A percentile compares a stretch with the other conserved stretches of the same genome.
These are phyloP conservation scores for Tenthredo amoena DNA, from an alignment of 2,888 invertebrate species.

Conservation along the genomic window DNA sequence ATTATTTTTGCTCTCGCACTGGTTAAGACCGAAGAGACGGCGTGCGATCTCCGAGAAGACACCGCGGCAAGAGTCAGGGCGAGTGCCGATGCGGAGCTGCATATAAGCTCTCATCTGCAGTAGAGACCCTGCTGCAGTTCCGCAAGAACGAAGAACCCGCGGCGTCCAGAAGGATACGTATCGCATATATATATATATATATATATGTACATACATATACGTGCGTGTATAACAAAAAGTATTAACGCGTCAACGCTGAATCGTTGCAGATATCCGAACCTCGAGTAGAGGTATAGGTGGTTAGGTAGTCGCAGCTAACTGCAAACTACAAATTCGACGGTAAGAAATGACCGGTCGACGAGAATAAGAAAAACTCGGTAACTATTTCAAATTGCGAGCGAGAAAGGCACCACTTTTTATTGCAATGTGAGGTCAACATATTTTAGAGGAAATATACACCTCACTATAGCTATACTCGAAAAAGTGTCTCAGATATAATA, in stretches of 20 bases:
- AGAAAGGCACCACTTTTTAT: neutral
- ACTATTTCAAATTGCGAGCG: constrained; percentile 16
- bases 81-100: neutral
- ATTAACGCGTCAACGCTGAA: constrained; percentile 13
- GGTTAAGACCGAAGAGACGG: neutral
- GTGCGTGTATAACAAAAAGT: constrained; percentile 25
- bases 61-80: neutral
- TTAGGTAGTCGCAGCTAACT: neutral
- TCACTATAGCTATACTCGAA: neutral
- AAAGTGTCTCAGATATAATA: neutral
- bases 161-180: neutral
- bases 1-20: constrained; percentile 35
- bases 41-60: neutral
- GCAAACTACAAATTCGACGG: constrained; percentile 9
- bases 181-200: neutral
- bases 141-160: neutral
- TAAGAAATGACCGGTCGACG: constrained; percentile 21
- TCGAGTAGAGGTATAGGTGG: neutral
- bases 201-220: too few species aligned
- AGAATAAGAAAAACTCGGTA: neutral
- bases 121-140: neutral
- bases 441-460: neutral
- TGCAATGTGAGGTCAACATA: neutral
- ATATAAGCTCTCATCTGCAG: neutral
- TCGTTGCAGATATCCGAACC: neutral